Evolutionary conservation across 2,888 invertebrate species (phyloP).

Genomic region (Ypsolopha sequella): DNA sequence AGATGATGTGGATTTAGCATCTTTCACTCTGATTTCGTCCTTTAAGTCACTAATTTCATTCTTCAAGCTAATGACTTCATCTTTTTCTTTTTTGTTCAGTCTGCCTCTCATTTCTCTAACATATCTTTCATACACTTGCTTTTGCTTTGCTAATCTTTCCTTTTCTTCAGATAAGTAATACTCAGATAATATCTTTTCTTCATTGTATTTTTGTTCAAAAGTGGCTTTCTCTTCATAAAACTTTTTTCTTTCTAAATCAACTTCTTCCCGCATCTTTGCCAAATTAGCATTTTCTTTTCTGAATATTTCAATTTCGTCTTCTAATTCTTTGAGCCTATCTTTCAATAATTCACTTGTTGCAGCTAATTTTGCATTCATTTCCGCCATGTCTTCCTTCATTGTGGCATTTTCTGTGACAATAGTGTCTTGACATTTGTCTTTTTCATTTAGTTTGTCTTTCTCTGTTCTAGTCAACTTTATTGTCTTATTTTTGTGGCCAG

Average conservation of each 20-base stretch:
- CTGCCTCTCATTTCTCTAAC: constrained; percentile 77
- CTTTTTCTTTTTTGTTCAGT: constrained; percentile 76
- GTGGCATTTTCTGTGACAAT: constrained; percentile 32
- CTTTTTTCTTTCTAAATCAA: constrained; percentile 73
- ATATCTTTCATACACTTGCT: constrained; percentile 74
- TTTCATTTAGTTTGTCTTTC: constrained; percentile 10
- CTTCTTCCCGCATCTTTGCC: constrained; percentile 68
- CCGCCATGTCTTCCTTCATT: constrained; percentile 47
- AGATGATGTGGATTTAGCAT: constrained; percentile 77
- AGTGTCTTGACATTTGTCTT: constrained; percentile 26
- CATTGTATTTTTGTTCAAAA: constrained; percentile 72
- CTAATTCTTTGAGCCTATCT: constrained; percentile 74
- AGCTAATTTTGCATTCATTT: constrained; percentile 58
- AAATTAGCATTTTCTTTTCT: constrained; percentile 60
- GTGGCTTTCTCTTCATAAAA: constrained; percentile 72
- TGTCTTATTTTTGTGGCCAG: constrained; percentile 14
- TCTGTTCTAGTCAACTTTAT: constrained; percentile 20
- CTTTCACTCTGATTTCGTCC: constrained; percentile 79
- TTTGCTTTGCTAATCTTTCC: constrained; percentile 76
- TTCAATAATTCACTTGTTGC: constrained; percentile 72
- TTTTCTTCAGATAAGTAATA: constrained; percentile 78
- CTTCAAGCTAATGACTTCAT: constrained; percentile 75
- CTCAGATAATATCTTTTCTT: constrained; percentile 75
- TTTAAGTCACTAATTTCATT: constrained; percentile 75
- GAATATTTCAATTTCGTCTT: constrained; percentile 72